Evolutionary conservation across 2,797 vertebrate species (phyloP).

Genomic region (Chlorospingus semifuscus): DNA sequence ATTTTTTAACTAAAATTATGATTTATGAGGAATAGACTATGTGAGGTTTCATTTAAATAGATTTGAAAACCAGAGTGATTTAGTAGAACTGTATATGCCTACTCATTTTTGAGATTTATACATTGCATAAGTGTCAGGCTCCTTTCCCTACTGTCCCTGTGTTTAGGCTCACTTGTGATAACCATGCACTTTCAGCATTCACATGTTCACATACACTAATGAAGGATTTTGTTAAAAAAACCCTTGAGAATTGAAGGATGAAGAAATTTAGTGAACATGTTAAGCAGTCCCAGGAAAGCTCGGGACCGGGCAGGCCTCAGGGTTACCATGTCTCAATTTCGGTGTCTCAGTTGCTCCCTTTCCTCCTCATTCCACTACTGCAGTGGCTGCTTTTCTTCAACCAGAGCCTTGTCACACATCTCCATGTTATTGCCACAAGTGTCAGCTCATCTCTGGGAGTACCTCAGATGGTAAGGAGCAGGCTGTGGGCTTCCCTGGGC

Average conservation of each 20-base stretch:
- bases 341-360: neutral
- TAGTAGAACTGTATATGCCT: neutral
- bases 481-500: rapidly evolving
- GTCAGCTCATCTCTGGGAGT: neutral
- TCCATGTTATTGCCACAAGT: neutral
- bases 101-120: neutral
- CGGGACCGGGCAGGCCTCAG: neutral
- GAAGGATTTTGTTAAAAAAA: neutral
- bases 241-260: neutral
- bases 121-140: neutral
- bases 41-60: constrained; percentile 1
- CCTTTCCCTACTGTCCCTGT: neutral
- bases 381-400: neutral
- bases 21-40: constrained; percentile 54
- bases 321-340: neutral
- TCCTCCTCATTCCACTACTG: neutral
- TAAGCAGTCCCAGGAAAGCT: neutral
- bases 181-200: neutral
- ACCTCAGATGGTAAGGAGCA: neutral
- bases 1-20: constrained; percentile 41
- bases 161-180: neutral
- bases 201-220: neutral
- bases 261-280: neutral
- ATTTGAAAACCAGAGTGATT: constrained; percentile 34
- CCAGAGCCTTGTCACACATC: neutral